Evolutionary conservation across 1,140 invertebrate species (phyloP), one percentile per base, ranked within the genome.

Genomic region (Phenacoccus solenopsis): DNA sequence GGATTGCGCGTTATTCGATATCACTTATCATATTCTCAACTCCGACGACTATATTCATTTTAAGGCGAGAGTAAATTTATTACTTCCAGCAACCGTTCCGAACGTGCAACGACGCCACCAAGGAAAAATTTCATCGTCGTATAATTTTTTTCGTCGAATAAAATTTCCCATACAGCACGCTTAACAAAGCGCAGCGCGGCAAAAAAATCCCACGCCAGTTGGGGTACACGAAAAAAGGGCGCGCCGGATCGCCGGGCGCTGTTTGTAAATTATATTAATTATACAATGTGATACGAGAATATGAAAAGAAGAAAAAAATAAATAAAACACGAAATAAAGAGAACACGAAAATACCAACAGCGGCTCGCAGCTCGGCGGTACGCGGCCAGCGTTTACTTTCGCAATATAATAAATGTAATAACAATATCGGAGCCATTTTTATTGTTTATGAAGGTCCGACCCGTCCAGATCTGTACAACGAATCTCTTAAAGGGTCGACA

Each of bases 401-500:
- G 12, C 4, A 64, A 64, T 64, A 64, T 64, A 64, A 64, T 64
- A 64, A 64, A 64, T 25, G 25, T 64, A 64, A 64, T 64, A 64
- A 64, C 59, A 64, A 64, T 64, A 64, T 64, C 59, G 59, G 59
- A 64, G 59, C 10, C 25, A 64, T 64, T 25, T 64, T 64, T 64
- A 64, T 64, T 64, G 59, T 64, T 64, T 64, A 64, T 64, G 59
- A 27, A 64, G 25, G 22, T 25, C 21, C 10, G 25, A 16, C 22
- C 59, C 10, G 25, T 10, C 9, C 22, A 20, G 59, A 64, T 64
- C 59, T 64, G 20, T 64, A 64, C 25, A 10, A 16, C 59, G 59
- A 64, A 64, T 64, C 59, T n/a, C n/a, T 64, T 64, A 64, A 64
- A 64, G 16, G 59, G 59, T 64, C 25, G 22, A 24, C 9, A 27